Evolutionary conservation across 2,113 vertebrate species (phyloP).

Genomic region (Platysteira castanea): DNA sequence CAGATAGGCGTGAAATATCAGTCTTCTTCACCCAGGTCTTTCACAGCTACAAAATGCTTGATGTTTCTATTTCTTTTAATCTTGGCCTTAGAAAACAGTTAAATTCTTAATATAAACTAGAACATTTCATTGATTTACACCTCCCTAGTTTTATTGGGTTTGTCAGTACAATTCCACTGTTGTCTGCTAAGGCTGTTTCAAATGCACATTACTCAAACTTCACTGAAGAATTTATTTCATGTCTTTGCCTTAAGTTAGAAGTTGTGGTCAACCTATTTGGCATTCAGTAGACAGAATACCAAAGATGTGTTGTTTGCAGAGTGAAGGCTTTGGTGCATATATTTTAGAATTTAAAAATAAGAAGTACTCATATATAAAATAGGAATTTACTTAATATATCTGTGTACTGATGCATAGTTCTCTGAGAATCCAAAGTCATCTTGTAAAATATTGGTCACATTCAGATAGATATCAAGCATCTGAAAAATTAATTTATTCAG

Average conservation of each 20-base stretch:
- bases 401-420: not conserved
- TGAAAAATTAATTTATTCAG: not conserved
- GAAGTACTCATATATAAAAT: not conserved
- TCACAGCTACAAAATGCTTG: not conserved
- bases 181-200: not conserved
- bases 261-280: not conserved
- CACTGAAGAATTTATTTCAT: not conserved
- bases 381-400: not conserved
- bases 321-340: not conserved
- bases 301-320: not conserved
- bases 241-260: not conserved
- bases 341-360: not conserved
- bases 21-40: not conserved
- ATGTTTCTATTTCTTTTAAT: not conserved
- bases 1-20: not conserved
- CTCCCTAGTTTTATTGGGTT: not conserved
- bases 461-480: not conserved
- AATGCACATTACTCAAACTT: not conserved
- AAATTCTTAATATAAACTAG: not conserved
- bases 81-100: not conserved
- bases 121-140: not conserved
- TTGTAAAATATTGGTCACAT: not conserved
- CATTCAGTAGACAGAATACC: not conserved
- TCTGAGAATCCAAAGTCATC: not conserved
- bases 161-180: not conserved